Evolutionary conservation across 2,888 invertebrate genomes (phyloP).

Genomic region (Heliothis peltigera): DNA sequence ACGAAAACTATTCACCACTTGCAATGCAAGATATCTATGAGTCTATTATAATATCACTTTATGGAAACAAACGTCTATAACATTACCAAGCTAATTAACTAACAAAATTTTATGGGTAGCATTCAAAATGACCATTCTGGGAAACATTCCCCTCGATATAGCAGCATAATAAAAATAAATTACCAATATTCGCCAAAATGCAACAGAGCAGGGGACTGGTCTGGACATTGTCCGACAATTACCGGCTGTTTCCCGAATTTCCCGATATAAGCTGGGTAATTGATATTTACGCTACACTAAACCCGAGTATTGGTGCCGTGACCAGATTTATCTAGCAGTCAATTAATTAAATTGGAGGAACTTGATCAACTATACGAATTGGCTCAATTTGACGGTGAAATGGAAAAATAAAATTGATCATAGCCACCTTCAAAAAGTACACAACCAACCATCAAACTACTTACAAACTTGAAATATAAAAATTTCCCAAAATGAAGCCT

Average conservation of each 20-base stretch:
- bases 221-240: constrained; percentile 72
- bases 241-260: constrained; percentile 78
- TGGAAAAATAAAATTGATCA: constrained; percentile 14
- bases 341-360: constrained; percentile 68
- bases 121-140: constrained; percentile 72
- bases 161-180: constrained; percentile 84
- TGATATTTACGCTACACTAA: constrained; percentile 87
- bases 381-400: constrained; percentile 35
- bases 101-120: constrained; percentile 72
- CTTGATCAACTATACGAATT: constrained; percentile 49
- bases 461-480: too few species aligned
- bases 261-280: constrained; percentile 80
- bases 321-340: constrained; percentile 74
- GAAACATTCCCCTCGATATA: constrained; percentile 72
- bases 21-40: not conserved
- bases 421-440: not conserved
- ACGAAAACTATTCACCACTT: too few species aligned
- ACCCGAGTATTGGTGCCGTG: constrained; percentile 69
- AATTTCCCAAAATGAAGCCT: too few species aligned
- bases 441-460: too few species aligned
- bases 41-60: constrained; percentile 38
- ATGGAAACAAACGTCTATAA: constrained; percentile 49
- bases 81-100: constrained; percentile 67
- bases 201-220: constrained; percentile 62
- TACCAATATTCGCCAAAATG: constrained; percentile 82